Evolutionary conservation across 2,888 invertebrate genomes (phyloP), one percentile per base, ranked within the genome.

Genomic region (Oligia strigilis): DNA sequence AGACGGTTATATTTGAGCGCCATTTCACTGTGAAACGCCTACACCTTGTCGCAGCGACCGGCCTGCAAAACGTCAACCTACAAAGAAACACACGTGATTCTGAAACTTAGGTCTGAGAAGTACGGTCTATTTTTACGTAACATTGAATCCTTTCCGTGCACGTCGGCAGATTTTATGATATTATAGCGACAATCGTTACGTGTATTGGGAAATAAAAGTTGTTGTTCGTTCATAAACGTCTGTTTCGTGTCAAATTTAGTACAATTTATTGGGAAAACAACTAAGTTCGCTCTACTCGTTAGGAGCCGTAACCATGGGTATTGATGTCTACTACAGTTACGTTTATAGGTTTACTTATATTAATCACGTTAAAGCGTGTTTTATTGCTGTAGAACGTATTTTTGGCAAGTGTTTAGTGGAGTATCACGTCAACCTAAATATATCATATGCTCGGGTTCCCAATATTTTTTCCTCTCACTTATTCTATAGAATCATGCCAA

Each of bases 201-300:
- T 89, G 90, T 90, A 85, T 87, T 87, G 83, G 90, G 89, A 58
- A 87, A 90, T 90, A 90, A 90, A 90, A 88, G 90, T 89, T 88
- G 90, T 90, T 88, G 87, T 87, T 90, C 82, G 85, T 88, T 89
- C 81, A 85, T 90, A 87, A 90, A 89, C 82, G 90, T 85, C 89
- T 82, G 89, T 89, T 90, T 82, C 82, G 89, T 89, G 88, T 88
- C 90, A 83, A 90, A 90, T 88, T 85, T 83, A 90, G 75, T 87
- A 80, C 81, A 83, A 85, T 90, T 88, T 88, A 87, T 88, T 83
- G 81, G 74, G 82, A 83, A 87, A 87, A 83, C 78, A 82, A 89
- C 79, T 81, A 88, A 81, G 78, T 82, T 81, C 77, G 67, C 64
- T 80, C 78, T 73, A 78, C 79, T 81, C 60, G 82, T 80, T 75